Evolutionary conservation across 2,113 vertebrate species (phyloP).

Genomic region (Hippolais icterina): DNA sequence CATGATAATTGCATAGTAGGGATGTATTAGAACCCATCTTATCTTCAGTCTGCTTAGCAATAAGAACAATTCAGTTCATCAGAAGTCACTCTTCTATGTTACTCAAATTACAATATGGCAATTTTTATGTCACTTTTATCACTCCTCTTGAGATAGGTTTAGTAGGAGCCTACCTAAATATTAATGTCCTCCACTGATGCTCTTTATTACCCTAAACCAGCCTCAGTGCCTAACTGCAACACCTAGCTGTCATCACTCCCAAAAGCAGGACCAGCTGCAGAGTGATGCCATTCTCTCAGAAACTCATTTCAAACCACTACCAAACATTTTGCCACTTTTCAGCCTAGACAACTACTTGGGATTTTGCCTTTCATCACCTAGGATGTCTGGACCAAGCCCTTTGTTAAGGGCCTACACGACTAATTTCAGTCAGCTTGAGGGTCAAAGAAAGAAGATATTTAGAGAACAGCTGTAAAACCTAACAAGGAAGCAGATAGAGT

Average conservation of each 20-base stretch:
- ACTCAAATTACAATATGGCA: background rate
- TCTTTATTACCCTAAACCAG: background rate
- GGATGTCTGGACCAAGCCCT: background rate
- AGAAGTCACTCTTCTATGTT: background rate
- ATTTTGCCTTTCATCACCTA: background rate
- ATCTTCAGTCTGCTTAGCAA: background rate
- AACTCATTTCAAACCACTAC: background rate
- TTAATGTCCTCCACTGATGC: background rate
- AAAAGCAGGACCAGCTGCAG: background rate
- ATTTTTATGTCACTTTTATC: constrained; percentile 17
- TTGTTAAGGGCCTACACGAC: background rate
- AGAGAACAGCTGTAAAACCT: background rate
- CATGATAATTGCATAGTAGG: background rate
- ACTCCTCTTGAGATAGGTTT: background rate
- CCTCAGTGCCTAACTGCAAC: background rate
- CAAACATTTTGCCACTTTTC: background rate
- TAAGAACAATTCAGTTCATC: constrained; percentile 11
- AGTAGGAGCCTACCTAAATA: constrained; percentile 9
- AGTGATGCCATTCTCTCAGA: background rate
- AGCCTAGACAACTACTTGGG: background rate
- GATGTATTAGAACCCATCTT: background rate
- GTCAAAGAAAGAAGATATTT: background rate
- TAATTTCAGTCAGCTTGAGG: background rate
- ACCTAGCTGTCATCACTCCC: background rate
- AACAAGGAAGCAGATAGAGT: background rate